phyloP scores from a whole-genome alignment of 2,797 vertebrate genomes.

The Tinamus major region DNA sequence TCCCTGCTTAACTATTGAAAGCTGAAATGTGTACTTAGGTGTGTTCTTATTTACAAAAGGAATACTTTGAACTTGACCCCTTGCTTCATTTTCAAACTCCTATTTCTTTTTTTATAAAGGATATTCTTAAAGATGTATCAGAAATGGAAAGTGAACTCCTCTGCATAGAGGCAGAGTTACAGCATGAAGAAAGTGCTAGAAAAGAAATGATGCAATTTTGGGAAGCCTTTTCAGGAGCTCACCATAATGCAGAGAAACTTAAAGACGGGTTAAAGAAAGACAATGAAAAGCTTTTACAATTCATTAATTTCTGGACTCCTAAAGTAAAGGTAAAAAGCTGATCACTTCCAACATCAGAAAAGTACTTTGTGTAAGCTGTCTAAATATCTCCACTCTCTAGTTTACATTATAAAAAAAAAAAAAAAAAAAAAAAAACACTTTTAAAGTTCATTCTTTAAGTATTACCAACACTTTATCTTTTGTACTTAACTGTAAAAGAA shows the following conservation, averaged over 20 bases:
- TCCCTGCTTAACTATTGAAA: neutral
- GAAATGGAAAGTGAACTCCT: constrained; percentile 71
- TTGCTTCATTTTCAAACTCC: neutral
- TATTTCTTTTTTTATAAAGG: constrained; percentile 73
- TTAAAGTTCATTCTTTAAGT: neutral
- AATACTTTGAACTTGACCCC: neutral
- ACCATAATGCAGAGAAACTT: constrained; percentile 64
- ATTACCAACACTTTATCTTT: neutral
- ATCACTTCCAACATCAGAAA: neutral
- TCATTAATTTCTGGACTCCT: constrained; percentile 70
- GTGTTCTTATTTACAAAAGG: neutral
- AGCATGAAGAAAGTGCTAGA: constrained; percentile 67
- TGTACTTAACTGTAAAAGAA: neutral
- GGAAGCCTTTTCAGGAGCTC: constrained; percentile 51
- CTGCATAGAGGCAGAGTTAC: constrained; percentile 65
- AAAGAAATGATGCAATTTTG: constrained; percentile 67
- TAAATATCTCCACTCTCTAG: neutral
- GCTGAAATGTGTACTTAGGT: neutral
- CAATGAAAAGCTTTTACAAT: constrained; percentile 63
- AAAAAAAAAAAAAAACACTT: neutral
- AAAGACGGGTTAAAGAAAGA: constrained; percentile 70
- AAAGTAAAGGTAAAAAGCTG: constrained; percentile 71
- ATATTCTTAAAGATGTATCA: constrained; percentile 76
- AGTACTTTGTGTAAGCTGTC: neutral
- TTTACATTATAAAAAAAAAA: neutral